Base-by-base conservation (phyloP, 2,888 invertebrate species). In the Tetragnatha montana region DNA sequence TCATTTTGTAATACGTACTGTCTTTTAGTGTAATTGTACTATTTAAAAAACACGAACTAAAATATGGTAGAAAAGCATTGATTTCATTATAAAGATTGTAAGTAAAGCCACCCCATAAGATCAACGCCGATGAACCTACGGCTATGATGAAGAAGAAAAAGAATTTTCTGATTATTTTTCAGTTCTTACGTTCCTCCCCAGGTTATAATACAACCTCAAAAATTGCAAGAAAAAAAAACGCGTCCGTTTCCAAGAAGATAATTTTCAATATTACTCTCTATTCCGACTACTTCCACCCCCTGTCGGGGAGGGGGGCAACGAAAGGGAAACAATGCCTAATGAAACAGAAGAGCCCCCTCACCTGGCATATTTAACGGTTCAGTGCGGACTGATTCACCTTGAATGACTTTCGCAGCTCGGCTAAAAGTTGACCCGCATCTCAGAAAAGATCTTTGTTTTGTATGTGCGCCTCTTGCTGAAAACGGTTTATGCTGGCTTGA, bases 311-410 rank as follows among this genome's bases (percentile, higher is more conserved):
- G 22, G 75, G 76, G 35, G 19, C 60, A 86, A 49, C 21, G 86
- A 80, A 79, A 86, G 86, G 60, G 80, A 86, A 86, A 86, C 73
- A 86, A 80, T 86, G 73, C 8, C 60, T 47, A 21, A 7, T n/a
- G 50, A 50, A 70, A 70, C 78, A 78, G 75, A 49, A 22, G 8
- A 35, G 21, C 35, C 12, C 35, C 70, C 78, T 70, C 70, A 78
- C 79, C 86, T 80, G 78, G 71, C 73, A 86, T 80, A 86, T 80
- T 86, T 86, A 80, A 86, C 86, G 86, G 80, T 60, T 86, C 73
- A 80, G 73, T 79, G 86, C 22, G 7, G 68, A 35, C 49, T 49
- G 21, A 17, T 69, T 82, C 73, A 80, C 78, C 73, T 86, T 86
- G 80, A 80, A 80, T 80, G 78, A 86, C 86, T 80, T 86, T 86